Evolutionary conservation across 1,140 invertebrate genomes (phyloP), one percentile per base, ranked within the genome.

Genomic region (Procambarus clarkii): DNA sequence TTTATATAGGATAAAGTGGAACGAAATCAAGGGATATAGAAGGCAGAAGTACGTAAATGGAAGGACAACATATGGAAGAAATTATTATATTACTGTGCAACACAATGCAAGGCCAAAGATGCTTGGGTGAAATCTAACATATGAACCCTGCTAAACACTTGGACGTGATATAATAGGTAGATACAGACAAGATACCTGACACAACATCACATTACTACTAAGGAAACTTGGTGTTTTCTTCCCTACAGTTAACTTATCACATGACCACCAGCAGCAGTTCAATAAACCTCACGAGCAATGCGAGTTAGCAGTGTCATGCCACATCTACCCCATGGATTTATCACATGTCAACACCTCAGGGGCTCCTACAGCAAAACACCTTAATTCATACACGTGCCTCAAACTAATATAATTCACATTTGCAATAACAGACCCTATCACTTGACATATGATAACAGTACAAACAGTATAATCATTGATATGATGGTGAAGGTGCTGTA

Each of bases 401-500:
- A 71, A 48, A 85, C 24, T 34, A 46, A 85, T 60, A 85, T 81
- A 85, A 71, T 85, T 48, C 60, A 85, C 50, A 85, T 13, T 48
- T 74, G 83, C 18, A 85, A 85, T 69, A 85, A 85, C 34, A 71
- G 83, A 85, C 64, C 83, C 83, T 85, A 85, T 46, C 45, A 69
- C 46, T 85, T 85, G 83, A 85, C 83, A 85, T 74, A 85, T 85
- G 83, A 85, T 18, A 54, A 5, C 4, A 74, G 69, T 85, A 85
- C 83, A 85, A 85, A 84, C 24, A 84, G 82, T 64, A 69, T 69
- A 85, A 69, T 69, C 46, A 71, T 13, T 85, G 64, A 74, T 74
- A 85, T 85, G 83, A 85, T 71, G 46, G 69, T 84, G 58, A 69
- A 18, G 60, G 83, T 85, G 83, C 83, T 34, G 15, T 69, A 44